Evolutionary conservation across 2,113 vertebrate species (phyloP).

Genomic region (Lethenteron camtschaticum): DNA sequence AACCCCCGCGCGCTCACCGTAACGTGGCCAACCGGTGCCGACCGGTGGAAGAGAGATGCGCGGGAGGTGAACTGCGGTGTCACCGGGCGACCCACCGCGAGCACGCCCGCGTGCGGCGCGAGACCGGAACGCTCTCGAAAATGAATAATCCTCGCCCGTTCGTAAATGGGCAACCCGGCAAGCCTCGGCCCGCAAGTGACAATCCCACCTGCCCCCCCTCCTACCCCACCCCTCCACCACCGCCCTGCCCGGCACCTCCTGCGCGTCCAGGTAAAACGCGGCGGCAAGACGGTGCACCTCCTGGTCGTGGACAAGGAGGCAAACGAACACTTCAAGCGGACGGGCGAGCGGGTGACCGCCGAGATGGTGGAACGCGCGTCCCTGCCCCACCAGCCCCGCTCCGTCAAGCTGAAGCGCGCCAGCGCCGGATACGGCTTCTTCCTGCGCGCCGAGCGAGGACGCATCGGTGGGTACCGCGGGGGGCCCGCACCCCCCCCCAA

Average conservation of each 20-base stretch:
- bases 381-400: conserved; percentile 41
- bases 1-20: too few relatives aligned
- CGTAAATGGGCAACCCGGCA: too few relatives aligned
- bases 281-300: conserved; percentile 33
- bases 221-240: conserved; percentile 3
- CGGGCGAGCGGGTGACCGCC: conserved; percentile 21
- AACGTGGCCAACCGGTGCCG: too few relatives aligned
- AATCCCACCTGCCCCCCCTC: too few relatives aligned
- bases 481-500: too few relatives aligned
- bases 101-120: too few relatives aligned
- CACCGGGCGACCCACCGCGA: too few relatives aligned
- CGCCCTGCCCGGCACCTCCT: not conserved
- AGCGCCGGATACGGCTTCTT: conserved; percentile 49
- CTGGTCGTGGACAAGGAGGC: conserved; percentile 48
- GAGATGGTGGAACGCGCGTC: conserved; percentile 27
- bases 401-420: conserved; percentile 32
- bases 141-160: too few relatives aligned
- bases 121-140: too few relatives aligned
- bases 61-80: too few relatives aligned
- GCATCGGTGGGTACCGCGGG: conserved; percentile 20
- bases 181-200: too few relatives aligned
- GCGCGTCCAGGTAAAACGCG: conserved; percentile 30
- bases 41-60: too few relatives aligned
- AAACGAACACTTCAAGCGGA: conserved; percentile 25
- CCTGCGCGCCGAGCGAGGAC: conserved; percentile 25